These are phyloP conservation scores for Calephelis virginiensis DNA, from an alignment of 1,140 invertebrate species.

Conservation along the genomic window DNA sequence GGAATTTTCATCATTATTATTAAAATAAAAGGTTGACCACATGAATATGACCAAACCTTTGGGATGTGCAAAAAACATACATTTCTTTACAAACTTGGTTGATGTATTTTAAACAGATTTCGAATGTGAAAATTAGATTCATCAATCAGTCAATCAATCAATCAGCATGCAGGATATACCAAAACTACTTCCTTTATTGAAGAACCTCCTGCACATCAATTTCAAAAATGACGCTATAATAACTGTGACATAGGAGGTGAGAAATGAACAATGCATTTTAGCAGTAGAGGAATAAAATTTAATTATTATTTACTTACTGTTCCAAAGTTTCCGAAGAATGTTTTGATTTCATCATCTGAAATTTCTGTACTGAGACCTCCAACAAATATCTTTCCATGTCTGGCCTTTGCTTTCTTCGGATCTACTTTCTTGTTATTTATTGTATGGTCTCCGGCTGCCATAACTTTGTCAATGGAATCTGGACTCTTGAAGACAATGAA, in stretches of 20 bases:
- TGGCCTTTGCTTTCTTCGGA: conserved; percentile 95
- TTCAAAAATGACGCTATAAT: no score
- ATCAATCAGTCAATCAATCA: no score
- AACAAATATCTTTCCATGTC: conserved; percentile 96
- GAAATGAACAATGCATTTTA: background rate
- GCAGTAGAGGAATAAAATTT: conserved; percentile 1
- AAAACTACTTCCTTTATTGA: no score
- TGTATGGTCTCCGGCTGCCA: conserved; percentile 90
- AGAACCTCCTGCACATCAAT: no score
- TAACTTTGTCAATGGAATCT: conserved; percentile 94
- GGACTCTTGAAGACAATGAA: conserved; percentile 96
- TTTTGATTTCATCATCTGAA: conserved; percentile 94
- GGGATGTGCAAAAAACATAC: no score
- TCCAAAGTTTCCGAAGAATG: conserved; percentile 94
- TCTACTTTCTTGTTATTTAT: conserved; percentile 97
- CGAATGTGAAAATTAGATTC: no score
- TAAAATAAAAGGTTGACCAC: conserved; percentile 1
- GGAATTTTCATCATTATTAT: conserved; percentile 63
- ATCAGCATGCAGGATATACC: no score
- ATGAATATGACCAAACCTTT: background rate
- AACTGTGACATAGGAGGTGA: no score
- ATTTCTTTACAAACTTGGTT: no score
- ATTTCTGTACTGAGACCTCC: conserved; percentile 94
- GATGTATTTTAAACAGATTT: no score
- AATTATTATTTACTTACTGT: conserved; percentile 81